phyloP scores from a whole-genome alignment of 2,113 vertebrate genomes.

The Lota lota region DNA sequence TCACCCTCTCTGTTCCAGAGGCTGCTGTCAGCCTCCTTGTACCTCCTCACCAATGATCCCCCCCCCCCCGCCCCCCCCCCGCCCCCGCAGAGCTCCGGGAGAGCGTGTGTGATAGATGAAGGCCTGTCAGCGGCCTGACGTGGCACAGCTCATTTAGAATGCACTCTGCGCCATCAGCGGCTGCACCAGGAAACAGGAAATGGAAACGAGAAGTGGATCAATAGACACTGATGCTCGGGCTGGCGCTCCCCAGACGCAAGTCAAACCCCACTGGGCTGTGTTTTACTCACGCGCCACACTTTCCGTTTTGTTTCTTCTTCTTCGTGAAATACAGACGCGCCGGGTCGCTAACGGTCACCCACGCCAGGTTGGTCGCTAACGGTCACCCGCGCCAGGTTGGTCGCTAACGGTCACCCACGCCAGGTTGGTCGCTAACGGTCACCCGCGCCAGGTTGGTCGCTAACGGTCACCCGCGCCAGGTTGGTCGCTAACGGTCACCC shows the following conservation, averaged over 20 bases:
- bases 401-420: not conserved
- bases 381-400: not conserved
- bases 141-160: slow-evolving; percentile 32
- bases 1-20: not conserved
- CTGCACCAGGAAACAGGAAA: slow-evolving; percentile 13
- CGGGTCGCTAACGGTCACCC: not conserved
- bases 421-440: too few relatives aligned
- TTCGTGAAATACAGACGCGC: not conserved
- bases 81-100: slow-evolving; percentile 18
- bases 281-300: not conserved
- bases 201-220: slow-evolving; percentile 39
- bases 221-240: slow-evolving; percentile 20
- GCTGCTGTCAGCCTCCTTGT: not conserved
- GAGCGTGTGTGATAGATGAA: slow-evolving; percentile 14
- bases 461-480: not conserved
- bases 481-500: not conserved
- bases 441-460: too few relatives aligned
- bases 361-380: not conserved
- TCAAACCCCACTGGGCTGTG: not conserved
- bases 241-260: slow-evolving; percentile 17
- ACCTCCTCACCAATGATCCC: not conserved
- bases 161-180: slow-evolving; percentile 50
- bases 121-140: slow-evolving; percentile 18
- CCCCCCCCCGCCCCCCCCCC: not conserved
- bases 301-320: slow-evolving; percentile 3